phyloP scores from a whole-genome alignment of 2,888 invertebrate species.

The Macropis europaea region DNA sequence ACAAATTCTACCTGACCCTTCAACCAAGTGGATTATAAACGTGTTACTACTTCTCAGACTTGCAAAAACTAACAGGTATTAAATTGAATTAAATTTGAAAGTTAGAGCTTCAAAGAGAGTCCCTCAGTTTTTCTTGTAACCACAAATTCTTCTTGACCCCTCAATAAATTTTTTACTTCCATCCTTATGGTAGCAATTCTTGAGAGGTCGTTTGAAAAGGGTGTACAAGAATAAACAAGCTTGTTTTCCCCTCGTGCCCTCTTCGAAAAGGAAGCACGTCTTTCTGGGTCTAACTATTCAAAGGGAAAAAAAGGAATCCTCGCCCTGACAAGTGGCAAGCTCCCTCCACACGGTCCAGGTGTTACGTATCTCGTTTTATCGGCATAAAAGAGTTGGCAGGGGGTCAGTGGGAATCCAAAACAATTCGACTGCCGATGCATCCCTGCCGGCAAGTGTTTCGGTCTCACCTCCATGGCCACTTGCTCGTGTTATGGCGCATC shows the following conservation, averaged over 20 bases:
- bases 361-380: neutral
- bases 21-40: too few relatives aligned
- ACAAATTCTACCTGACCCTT: too few relatives aligned
- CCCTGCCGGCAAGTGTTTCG: slow-evolving; percentile 1
- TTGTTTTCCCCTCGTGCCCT: neutral
- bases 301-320: neutral
- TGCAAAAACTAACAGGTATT: too few relatives aligned
- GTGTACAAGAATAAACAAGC: slow-evolving; percentile 25
- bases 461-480: slow-evolving; percentile 36
- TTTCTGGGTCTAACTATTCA: slow-evolving; percentile 19
- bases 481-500: slow-evolving; percentile 60
- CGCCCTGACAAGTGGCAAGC: neutral
- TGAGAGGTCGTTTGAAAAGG: slow-evolving; percentile 1
- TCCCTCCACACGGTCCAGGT: too few relatives aligned
- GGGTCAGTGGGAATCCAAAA: neutral
- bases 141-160: neutral
- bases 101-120: too few relatives aligned
- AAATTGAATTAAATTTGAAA: too few relatives aligned
- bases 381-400: neutral
- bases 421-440: neutral
- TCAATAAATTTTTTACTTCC: neutral
- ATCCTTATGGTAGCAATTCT: neutral
- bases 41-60: too few relatives aligned
- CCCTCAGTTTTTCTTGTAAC: too few relatives aligned
- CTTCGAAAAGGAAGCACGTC: neutral